A percentile compares a stretch with the other conserved stretches of the same genome.
These are phyloP conservation scores for Drosophila pegasa DNA, from an alignment of 2,888 invertebrate genomes.

Conservation along the genomic window DNA sequence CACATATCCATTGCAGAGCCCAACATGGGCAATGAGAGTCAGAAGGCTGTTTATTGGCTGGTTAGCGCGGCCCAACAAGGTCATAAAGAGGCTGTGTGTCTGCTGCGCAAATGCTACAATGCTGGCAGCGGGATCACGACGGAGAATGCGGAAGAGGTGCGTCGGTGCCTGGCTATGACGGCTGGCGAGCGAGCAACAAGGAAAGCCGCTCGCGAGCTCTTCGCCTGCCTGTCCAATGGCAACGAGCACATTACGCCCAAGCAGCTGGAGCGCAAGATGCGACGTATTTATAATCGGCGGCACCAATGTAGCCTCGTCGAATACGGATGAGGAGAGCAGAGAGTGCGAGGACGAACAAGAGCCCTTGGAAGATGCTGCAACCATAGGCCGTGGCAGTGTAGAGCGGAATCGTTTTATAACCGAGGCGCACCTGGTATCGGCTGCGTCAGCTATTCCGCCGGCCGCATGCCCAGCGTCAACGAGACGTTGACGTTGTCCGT, in stretches of 20 bases:
- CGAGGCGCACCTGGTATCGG: slow-evolving; percentile 92
- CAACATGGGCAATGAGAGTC: slow-evolving; percentile 85
- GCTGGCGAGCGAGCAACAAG: slow-evolving; percentile 94
- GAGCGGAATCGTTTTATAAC: slow-evolving; percentile 87
- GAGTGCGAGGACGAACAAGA: slow-evolving; percentile 65
- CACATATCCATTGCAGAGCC: slow-evolving; percentile 60
- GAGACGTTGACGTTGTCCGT: slow-evolving; percentile 89
- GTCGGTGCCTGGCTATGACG: slow-evolving; percentile 92
- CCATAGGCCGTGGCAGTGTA: slow-evolving; percentile 52
- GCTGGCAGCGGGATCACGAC: slow-evolving; percentile 91
- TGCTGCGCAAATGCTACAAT: slow-evolving; percentile 87
- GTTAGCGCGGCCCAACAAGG: slow-evolving; percentile 97
- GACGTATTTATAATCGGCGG: slow-evolving; percentile 87
- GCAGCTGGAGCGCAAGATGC: slow-evolving; percentile 91
- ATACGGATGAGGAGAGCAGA: slow-evolving; percentile 70
- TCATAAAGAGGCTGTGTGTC: slow-evolving; percentile 92
- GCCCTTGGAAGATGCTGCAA: slow-evolving; percentile 70
- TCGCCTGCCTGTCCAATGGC: slow-evolving; percentile 94
- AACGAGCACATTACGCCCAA: slow-evolving; percentile 94
- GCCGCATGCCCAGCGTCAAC: slow-evolving; percentile 91
- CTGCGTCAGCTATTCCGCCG: slow-evolving; percentile 93
- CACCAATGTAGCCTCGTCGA: slow-evolving; percentile 62
- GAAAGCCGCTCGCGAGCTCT: slow-evolving; percentile 94
- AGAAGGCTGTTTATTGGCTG: slow-evolving; percentile 94
- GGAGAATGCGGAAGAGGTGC: slow-evolving; percentile 90